Evolutionary conservation across 2,113 vertebrate species (phyloP).

Genomic region (Monopterus albus): DNA sequence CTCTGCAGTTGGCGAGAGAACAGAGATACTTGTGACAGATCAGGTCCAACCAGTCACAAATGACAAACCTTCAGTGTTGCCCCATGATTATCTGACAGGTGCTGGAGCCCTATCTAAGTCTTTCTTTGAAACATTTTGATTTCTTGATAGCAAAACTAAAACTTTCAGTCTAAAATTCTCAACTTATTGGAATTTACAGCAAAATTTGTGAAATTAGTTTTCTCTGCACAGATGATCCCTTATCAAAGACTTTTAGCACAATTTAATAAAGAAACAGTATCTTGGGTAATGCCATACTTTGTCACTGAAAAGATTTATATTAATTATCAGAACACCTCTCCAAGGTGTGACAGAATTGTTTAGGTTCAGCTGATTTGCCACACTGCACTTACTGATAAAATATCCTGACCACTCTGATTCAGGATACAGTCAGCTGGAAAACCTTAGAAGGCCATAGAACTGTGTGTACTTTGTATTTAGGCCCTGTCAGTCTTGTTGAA

Average conservation of each 20-base stretch:
- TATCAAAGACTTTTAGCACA: not conserved
- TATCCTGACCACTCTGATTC: slow-evolving; percentile 37
- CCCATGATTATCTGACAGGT: slow-evolving; percentile 71
- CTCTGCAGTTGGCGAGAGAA: slow-evolving; percentile 76
- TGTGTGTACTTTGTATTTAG: slow-evolving; percentile 29
- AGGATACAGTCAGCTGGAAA: slow-evolving; percentile 36
- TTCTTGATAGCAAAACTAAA: slow-evolving; percentile 17
- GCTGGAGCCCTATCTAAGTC: slow-evolving; percentile 45
- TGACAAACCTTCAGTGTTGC: slow-evolving; percentile 79
- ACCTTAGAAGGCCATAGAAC: not conserved
- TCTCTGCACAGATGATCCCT: not conserved
- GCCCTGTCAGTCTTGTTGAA: slow-evolving; percentile 48
- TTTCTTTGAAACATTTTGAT: slow-evolving; percentile 36
- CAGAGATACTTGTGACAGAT: slow-evolving; percentile 81
- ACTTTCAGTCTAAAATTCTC: not conserved
- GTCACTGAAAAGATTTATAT: not conserved
- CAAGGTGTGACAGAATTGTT: not conserved
- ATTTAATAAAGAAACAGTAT: not conserved
- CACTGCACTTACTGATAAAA: slow-evolving; percentile 25
- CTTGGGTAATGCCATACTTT: slow-evolving; percentile 1
- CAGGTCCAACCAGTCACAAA: slow-evolving; percentile 84
- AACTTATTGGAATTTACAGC: not conserved
- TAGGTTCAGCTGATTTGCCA: not conserved
- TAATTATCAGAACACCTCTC: not conserved
- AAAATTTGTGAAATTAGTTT: not conserved